Evolutionary conservation across 2,888 invertebrate species (phyloP).

Genomic region (Desoria tigrina): DNA sequence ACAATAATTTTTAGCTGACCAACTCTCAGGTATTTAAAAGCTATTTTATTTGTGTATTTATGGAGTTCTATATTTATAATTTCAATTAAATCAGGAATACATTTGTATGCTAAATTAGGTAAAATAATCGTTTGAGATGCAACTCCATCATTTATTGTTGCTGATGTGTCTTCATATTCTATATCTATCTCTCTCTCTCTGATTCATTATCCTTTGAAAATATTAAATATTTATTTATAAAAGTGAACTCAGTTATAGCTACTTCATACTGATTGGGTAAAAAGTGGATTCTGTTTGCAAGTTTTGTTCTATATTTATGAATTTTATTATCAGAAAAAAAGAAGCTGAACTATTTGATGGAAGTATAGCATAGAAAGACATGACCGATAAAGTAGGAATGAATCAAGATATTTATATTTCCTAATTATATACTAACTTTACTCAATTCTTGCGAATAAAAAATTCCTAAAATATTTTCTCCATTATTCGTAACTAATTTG

Average conservation of each 20-base stretch:
- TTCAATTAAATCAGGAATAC: neutral
- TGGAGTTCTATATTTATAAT: too few species aligned
- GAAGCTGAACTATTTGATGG: neutral
- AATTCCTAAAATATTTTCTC: slow-evolving; percentile 2
- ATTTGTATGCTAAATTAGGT: neutral
- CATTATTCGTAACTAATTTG: neutral
- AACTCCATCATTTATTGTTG: slow-evolving; percentile 1
- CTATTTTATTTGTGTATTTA: too few species aligned
- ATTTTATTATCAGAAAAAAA: neutral
- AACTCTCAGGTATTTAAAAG: too few species aligned
- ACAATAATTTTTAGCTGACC: too few species aligned
- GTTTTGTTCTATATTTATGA: neutral
- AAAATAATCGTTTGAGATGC: neutral
- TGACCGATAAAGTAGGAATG: too few species aligned
- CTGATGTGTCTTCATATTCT: too few species aligned
- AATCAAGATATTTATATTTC: neutral
- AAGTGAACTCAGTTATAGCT: neutral
- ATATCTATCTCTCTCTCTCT: too few species aligned
- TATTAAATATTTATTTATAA: neutral
- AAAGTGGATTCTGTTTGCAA: neutral
- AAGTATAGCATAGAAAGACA: neutral
- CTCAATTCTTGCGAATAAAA: neutral
- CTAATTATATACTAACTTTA: neutral
- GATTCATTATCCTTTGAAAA: neutral
- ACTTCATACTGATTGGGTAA: neutral